These are phyloP conservation scores for Sthenelais limicola DNA, from an alignment of 2,888 invertebrate genomes.

Conservation along the genomic window DNA sequence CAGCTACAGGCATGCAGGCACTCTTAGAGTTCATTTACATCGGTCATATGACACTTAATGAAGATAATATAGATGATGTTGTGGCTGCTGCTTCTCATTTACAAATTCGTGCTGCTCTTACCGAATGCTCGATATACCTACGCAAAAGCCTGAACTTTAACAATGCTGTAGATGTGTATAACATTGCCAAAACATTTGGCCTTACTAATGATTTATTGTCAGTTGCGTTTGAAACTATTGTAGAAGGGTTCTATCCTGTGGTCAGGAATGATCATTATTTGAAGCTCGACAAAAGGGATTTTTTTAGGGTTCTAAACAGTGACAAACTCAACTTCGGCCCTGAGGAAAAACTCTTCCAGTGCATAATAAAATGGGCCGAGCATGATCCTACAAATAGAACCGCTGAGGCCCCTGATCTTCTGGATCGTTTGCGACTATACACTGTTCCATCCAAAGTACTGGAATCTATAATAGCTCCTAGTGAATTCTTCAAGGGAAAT, in stretches of 20 bases:
- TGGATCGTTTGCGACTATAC: conserved; percentile 14
- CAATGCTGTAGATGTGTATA: conserved; percentile 16
- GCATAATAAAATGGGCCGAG: conserved; percentile 27
- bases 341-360: conserved; percentile 1
- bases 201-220: conserved; percentile 6
- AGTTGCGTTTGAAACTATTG: background rate
- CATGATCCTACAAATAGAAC: background rate
- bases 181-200: conserved; percentile 7
- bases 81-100: conserved; percentile 66
- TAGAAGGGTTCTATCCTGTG: conserved; percentile 9
- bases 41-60: conserved; percentile 62
- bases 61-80: conserved; percentile 64
- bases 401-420: background rate
- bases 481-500: background rate
- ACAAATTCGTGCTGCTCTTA: conserved; percentile 43
- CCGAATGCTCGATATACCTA: conserved; percentile 3
- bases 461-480: background rate
- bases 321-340: conserved; percentile 25
- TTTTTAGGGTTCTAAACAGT: conserved; percentile 7
- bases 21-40: conserved; percentile 66
- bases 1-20: conserved; percentile 55
- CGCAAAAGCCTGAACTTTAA: background rate
- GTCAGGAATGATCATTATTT: conserved; percentile 10
- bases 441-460: background rate
- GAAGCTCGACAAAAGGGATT: conserved; percentile 8